These are phyloP conservation scores for Vulpes vulpes DNA, from an alignment of 2,113 vertebrate species.

Conservation along the genomic window DNA sequence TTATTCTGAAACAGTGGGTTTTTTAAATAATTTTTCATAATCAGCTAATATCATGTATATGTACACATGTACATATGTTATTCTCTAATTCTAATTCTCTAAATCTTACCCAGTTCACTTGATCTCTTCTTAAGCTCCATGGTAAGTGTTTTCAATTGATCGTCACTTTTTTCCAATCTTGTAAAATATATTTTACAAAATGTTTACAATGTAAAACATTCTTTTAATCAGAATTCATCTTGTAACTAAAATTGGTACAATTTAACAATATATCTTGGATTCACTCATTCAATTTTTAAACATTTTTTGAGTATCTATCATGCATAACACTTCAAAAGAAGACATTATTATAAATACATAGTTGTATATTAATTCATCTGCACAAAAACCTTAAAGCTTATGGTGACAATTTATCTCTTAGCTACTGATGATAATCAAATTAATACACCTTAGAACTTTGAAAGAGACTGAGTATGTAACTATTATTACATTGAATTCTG, in stretches of 20 bases:
- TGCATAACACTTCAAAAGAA: slow-evolving; percentile 56
- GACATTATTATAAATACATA: slow-evolving; percentile 36
- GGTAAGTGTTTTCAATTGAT: slow-evolving; percentile 77
- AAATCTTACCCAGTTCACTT: slow-evolving; percentile 87
- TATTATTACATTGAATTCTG: slow-evolving; percentile 43
- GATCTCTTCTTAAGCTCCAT: slow-evolving; percentile 85
- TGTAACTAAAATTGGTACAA: slow-evolving; percentile 57
- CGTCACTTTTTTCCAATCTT: slow-evolving; percentile 84
- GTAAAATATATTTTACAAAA: slow-evolving; percentile 57
- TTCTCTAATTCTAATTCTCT: slow-evolving; percentile 71
- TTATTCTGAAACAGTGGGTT: neutral
- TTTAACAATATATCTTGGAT: slow-evolving; percentile 33
- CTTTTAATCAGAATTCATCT: slow-evolving; percentile 62
- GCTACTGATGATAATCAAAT: slow-evolving; percentile 49
- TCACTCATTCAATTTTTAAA: slow-evolving; percentile 51
- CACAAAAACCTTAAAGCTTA: slow-evolving; percentile 57
- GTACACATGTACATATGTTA: neutral
- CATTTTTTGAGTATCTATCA: slow-evolving; percentile 36
- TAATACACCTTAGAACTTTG: slow-evolving; percentile 10
- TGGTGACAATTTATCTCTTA: slow-evolving; percentile 48
- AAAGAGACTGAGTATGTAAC: neutral
- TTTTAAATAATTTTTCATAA: slow-evolving; percentile 12
- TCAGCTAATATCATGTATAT: slow-evolving; percentile 36
- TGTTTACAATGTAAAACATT: slow-evolving; percentile 63
- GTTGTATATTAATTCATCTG: neutral